Evolutionary conservation across 2,797 vertebrate genomes (phyloP).

Genomic region (Megaceryle alcyon): DNA sequence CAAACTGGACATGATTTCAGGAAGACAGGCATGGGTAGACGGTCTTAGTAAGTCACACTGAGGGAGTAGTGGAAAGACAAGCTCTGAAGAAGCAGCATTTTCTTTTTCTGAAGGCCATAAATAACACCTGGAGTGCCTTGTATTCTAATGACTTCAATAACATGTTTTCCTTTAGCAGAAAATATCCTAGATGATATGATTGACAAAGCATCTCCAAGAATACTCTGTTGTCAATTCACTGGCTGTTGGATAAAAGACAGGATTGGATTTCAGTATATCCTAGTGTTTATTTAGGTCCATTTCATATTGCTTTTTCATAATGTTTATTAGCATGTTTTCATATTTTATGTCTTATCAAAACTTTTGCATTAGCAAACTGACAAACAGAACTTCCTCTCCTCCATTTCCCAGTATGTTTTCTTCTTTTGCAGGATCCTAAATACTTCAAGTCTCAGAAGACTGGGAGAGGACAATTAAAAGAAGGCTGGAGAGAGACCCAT

Average conservation of each 20-base stretch:
- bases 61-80: background rate
- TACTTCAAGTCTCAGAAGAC: conserved; percentile 97
- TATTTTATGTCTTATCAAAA: background rate
- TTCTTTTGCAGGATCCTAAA: conserved; percentile 87
- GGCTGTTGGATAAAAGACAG: background rate
- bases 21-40: background rate
- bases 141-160: background rate
- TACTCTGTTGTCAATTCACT: background rate
- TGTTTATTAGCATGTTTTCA: background rate
- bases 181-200: background rate
- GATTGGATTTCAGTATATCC: background rate
- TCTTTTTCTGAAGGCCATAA: background rate
- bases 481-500: conserved; percentile 94
- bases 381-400: background rate
- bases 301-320: background rate
- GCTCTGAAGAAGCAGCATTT: background rate
- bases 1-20: background rate
- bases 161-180: background rate
- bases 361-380: background rate
- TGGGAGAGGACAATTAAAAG: conserved; percentile 89
- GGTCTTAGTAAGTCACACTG: background rate
- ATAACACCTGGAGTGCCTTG: background rate
- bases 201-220: background rate
- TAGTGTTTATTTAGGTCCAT: background rate
- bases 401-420: background rate